phyloP scores from a whole-genome alignment of 2,113 vertebrate species.

The Urocynchramus pylzowi region DNA sequence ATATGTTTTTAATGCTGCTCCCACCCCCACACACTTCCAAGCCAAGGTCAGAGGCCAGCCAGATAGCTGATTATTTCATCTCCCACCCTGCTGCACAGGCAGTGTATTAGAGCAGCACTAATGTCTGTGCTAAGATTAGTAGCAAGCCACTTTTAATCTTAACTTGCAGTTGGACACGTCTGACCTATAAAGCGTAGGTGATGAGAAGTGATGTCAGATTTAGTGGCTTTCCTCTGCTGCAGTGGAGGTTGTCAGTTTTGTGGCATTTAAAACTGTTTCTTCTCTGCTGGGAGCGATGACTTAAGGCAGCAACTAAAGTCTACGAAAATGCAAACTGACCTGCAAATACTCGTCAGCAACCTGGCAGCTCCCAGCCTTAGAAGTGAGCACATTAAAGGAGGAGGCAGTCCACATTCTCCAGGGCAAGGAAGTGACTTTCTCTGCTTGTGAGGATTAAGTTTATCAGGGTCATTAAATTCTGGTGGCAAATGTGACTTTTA shows the following conservation, averaged over 20 bases:
- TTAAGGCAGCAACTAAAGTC: neutral
- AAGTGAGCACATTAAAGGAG: neutral
- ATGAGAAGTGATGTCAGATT: constrained; percentile 50
- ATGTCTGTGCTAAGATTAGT: constrained; percentile 54
- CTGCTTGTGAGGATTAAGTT: neutral
- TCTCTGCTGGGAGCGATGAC: neutral
- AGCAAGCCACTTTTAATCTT: constrained; percentile 54
- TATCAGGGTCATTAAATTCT: neutral
- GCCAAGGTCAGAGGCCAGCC: neutral
- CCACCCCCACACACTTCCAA: neutral
- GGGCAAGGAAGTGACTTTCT: neutral
- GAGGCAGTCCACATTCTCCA: neutral
- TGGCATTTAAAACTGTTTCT: constrained; percentile 47
- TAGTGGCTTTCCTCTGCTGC: constrained; percentile 22
- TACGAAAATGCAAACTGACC: neutral
- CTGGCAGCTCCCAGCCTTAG: neutral
- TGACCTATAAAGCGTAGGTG: constrained; percentile 44
- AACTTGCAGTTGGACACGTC: constrained; percentile 8
- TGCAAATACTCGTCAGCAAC: neutral
- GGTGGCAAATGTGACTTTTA: neutral
- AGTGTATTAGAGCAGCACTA: constrained; percentile 24
- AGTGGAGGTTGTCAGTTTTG: constrained; percentile 22
- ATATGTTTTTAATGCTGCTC: neutral
- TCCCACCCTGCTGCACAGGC: neutral
- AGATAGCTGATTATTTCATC: constrained; percentile 1